These are phyloP conservation scores for Crocidura indochinensis DNA, from an alignment of 2,797 vertebrate species.

Conservation along the genomic window DNA sequence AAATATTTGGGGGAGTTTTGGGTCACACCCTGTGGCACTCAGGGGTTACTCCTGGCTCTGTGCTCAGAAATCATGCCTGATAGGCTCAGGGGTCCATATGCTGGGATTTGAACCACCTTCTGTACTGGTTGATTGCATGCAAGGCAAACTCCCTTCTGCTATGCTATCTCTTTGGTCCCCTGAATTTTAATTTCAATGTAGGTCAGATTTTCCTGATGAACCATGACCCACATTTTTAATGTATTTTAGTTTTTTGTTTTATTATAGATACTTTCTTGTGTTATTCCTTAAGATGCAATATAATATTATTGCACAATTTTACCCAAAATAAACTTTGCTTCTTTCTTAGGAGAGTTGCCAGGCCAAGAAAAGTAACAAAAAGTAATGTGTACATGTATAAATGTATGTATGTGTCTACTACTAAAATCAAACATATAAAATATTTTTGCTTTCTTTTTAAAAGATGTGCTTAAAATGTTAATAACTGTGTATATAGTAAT, in stretches of 20 bases:
- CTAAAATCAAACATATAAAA: slow-evolving; percentile 10
- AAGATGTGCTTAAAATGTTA: slow-evolving; percentile 24
- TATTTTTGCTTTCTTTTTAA: slow-evolving; percentile 41
- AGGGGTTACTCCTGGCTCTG: too few relatives aligned
- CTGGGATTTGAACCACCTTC: too few relatives aligned
- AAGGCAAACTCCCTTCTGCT: too few relatives aligned
- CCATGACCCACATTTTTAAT: slow-evolving; percentile 16
- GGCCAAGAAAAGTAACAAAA: slow-evolving; percentile 47
- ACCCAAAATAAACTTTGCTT: slow-evolving; percentile 8
- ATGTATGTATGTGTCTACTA: neutral
- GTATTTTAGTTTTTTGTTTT: neutral
- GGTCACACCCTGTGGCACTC: too few relatives aligned
- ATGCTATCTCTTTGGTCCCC: too few relatives aligned
- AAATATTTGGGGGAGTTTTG: too few relatives aligned
- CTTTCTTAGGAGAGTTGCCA: neutral
- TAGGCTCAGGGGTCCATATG: too few relatives aligned
- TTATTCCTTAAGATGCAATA: neutral
- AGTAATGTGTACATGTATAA: neutral
- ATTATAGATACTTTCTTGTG: neutral
- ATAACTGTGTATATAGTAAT: neutral
- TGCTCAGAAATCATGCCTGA: too few relatives aligned
- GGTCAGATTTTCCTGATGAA: slow-evolving; percentile 72
- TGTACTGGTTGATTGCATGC: too few relatives aligned
- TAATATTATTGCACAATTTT: neutral
- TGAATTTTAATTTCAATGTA: slow-evolving; percentile 67